Conservation (phyloP, 2,113 vertebrate species). For the Cynocephalus volans region DNA sequence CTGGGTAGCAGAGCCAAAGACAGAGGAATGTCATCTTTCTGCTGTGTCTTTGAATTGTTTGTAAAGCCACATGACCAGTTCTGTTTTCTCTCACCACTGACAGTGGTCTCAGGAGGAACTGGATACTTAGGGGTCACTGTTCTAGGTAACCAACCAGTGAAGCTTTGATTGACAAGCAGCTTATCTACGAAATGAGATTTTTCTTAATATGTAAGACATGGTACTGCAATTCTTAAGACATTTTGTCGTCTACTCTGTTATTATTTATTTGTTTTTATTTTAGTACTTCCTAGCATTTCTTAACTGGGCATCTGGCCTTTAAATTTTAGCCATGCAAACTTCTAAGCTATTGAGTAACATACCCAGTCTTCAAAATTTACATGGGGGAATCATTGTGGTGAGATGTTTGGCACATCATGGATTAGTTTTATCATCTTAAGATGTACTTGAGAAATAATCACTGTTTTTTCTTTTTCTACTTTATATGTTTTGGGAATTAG, state of each 20-base stretch:
- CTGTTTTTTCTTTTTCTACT: neutral
- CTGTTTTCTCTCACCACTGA: neutral
- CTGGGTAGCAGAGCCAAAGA: too few relatives aligned
- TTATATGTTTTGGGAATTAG: neutral
- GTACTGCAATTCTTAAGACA: neutral
- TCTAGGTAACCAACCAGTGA: neutral
- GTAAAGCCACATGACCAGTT: too few relatives aligned
- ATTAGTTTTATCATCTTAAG: neutral
- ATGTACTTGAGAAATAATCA: neutral
- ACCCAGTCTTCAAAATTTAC: neutral
- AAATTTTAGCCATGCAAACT: neutral
- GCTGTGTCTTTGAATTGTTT: neutral
- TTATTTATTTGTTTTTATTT: neutral
- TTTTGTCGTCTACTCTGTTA: neutral
- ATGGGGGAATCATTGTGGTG: neutral
- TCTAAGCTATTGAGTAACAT: neutral
- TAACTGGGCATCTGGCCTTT: neutral
- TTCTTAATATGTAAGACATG: neutral
- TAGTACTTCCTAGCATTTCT: neutral
- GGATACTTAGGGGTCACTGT: neutral
- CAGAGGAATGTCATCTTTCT: neutral
- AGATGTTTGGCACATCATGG: neutral
- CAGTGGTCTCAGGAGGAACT: neutral
- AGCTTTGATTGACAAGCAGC: neutral
- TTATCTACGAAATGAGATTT: neutral